Percentiles rank a stretch among this genome's conserved stretches.
Conservation (phyloP, 2,113 vertebrate species). For the Parotia lawesii region DNA sequence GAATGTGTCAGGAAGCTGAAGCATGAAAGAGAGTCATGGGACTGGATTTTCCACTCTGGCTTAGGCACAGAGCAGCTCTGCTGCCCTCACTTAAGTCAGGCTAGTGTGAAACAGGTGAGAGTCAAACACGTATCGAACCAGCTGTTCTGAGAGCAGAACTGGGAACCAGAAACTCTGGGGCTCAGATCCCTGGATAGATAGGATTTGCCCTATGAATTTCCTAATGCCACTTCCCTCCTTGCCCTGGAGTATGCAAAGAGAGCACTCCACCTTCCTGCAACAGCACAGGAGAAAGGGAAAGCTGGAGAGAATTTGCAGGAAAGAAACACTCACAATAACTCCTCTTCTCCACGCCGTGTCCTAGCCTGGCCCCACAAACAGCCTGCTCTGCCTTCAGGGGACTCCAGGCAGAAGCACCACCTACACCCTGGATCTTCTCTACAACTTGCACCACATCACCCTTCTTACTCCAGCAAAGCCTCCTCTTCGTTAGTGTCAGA, state of each 20-base stretch:
- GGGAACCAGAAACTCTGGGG: neutral
- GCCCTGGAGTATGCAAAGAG: neutral
- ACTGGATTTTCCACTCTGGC: neutral
- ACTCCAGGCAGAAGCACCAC: neutral
- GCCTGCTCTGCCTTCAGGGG: neutral
- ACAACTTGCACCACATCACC: neutral
- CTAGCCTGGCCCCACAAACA: neutral
- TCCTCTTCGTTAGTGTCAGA: neutral
- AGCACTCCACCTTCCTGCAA: neutral
- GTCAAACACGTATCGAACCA: neutral
- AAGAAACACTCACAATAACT: neutral
- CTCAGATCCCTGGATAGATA: neutral
- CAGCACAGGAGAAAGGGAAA: neutral
- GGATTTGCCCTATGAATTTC: neutral
- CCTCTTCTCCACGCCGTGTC: rapidly evolving
- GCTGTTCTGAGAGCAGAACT: neutral
- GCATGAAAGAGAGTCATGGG: neutral
- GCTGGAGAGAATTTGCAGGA: neutral
- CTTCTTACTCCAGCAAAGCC: neutral
- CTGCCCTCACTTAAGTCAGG: neutral
- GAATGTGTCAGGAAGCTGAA: neutral
- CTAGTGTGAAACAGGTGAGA: neutral
- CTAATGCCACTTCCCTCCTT: neutral
- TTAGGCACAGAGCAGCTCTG: neutral
- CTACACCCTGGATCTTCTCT: neutral